A percentile compares a stretch with the other conserved stretches of the same genome.
These are phyloP conservation scores for Euleptes europaea DNA, from an alignment of 2,113 vertebrate genomes.

Conservation along the genomic window DNA sequence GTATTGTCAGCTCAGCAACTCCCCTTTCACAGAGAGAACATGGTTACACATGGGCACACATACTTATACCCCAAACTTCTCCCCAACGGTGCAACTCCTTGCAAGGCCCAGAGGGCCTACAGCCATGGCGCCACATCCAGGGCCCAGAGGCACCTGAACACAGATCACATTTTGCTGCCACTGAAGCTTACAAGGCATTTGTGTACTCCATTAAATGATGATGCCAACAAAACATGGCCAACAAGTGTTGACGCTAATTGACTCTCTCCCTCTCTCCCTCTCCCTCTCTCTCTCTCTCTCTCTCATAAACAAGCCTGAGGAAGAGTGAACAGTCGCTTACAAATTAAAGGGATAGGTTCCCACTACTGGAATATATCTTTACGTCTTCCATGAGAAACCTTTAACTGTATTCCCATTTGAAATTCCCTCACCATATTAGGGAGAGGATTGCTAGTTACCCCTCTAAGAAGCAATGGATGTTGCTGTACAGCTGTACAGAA, in stretches of 20 bases:
- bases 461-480: too few species aligned
- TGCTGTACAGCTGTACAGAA: too few species aligned
- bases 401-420: too few species aligned
- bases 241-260: not conserved
- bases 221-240: constrained; percentile 33
- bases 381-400: not conserved
- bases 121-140: constrained; percentile 8
- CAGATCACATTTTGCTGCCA: constrained; percentile 16
- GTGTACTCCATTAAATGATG: constrained; percentile 8
- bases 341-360: not conserved
- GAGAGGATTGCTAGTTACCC: too few species aligned
- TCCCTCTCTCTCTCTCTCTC: not conserved
- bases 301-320: not conserved
- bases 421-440: too few species aligned
- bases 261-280: too few species aligned
- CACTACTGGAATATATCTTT: not conserved
- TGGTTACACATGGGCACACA: too few species aligned
- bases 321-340: not conserved
- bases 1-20: constrained; percentile 38
- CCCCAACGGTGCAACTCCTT: constrained; percentile 20
- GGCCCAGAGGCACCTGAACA: constrained; percentile 12
- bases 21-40: constrained; percentile 2
- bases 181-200: constrained; percentile 10
- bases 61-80: too few species aligned
- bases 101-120: constrained; percentile 27